These are phyloP conservation scores for Neolamprologus caudopunctatus DNA, from an alignment of 2,113 vertebrate genomes.

Conservation along the genomic window DNA sequence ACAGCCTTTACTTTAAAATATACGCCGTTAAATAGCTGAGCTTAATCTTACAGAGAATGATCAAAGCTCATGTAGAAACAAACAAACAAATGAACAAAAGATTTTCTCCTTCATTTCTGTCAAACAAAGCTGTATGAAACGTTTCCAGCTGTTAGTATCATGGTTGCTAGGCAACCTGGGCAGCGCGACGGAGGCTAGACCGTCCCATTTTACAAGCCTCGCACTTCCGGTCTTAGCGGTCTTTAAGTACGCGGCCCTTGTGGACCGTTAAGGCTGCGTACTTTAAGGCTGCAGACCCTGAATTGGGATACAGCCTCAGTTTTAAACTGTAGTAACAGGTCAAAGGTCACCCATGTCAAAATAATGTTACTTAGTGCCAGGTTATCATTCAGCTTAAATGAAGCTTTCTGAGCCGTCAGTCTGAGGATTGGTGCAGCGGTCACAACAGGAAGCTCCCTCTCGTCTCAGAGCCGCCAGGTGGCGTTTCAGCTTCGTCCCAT, in stretches of 20 bases:
- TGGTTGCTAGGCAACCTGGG: no score
- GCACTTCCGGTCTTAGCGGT: no score
- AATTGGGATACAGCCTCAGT: no score
- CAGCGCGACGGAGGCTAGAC: accelerated
- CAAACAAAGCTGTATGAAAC: no score
- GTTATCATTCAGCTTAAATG: neutral
- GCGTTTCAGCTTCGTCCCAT: accelerated
- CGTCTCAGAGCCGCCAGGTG: neutral
- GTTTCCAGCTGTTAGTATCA: no score
- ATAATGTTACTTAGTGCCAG: neutral
- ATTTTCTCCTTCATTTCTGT: no score
- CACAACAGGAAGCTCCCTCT: neutral
- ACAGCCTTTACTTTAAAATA: no score
- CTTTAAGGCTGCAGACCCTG: no score
- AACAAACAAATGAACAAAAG: accelerated
- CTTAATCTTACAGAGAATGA: no score
- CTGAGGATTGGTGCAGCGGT: neutral
- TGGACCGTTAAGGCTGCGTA: accelerated
- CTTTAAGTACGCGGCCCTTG: no score
- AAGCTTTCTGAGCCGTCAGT: accelerated
- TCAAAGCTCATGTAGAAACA: no score
- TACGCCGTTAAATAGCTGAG: accelerated
- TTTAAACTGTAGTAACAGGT: neutral
- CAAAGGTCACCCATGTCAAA: neutral
- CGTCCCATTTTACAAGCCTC: no score